Evolutionary conservation across 2,888 invertebrate species (phyloP), one percentile per base, ranked within the genome.

Genomic region (Drosophila buzzatii): DNA sequence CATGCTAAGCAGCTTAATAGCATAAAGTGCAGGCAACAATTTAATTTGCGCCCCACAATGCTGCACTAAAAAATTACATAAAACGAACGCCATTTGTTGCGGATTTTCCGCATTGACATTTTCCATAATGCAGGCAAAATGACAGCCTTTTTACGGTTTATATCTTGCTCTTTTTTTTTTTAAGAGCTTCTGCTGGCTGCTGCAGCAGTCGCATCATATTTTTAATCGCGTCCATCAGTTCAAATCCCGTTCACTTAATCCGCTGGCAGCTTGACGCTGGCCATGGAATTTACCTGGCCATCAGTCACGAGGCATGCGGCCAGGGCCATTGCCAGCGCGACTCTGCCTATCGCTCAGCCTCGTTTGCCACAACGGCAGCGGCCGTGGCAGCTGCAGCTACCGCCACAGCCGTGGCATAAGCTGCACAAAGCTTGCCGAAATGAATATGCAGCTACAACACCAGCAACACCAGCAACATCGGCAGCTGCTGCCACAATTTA

Each of bases 251-350:
- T 55, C 42, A 53, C 68, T 70, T 84, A 85, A 85, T 80, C 82
- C 76, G 72, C 20, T 68, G 42, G 75, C 59, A 76, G 73, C 69
- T 62, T 76, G 69, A 76, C 73, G 72, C 76, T 59, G 56, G 71
- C 74, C 70, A 73, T 67, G 63, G 66, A 70, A 70, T 85, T 85
- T 72, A 85, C 82, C 82, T 85, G 82, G 52, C 76, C 82, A 85
- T 82, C 82, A 78, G 80, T 82, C 85, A 79, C 27, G 76, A 35
- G 18, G 42, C 53, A 33, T 52, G 73, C 70, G 63, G 47, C 80
- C 65, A 68, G 63, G 42, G 51, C 71, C 45, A 23, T n/a, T 9
- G 37, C 5, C 53, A 18, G 8, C 31, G 49, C 3, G 62, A 31
- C 55, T n/a, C 23, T 37, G 44, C 49, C 49, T 14, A 42, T 10